Evolutionary conservation across 1,140 invertebrate species (phyloP).

Genomic region (Metopolophium dirhodum): DNA sequence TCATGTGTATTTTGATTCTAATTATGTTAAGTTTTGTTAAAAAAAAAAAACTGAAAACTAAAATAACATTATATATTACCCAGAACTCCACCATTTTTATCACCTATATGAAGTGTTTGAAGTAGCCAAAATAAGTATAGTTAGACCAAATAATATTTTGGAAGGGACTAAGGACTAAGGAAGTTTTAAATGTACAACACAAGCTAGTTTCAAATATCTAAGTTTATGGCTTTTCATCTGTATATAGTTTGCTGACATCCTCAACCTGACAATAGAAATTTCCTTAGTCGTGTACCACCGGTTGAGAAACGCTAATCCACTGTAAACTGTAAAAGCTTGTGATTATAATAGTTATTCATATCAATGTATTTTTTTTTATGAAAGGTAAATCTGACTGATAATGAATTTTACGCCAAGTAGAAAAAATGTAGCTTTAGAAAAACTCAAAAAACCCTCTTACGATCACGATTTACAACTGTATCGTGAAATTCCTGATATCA

Average conservation of each 20-base stretch:
- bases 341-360: no score
- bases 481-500: constrained; percentile 74
- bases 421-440: neutral
- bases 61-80: no score
- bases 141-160: no score
- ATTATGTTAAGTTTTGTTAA: no score
- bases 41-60: no score
- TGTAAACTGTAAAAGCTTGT: neutral
- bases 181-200: neutral
- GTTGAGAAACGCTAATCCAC: neutral
- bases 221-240: neutral
- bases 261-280: no score
- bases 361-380: neutral
- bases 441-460: constrained; percentile 63
- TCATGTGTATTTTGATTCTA: no score
- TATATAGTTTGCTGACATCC: neutral
- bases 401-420: constrained; percentile 52
- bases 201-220: neutral
- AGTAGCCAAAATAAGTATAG: no score
- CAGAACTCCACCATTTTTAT: no score
- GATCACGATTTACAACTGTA: constrained; percentile 82
- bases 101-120: no score
- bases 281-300: no score
- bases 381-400: neutral
- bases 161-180: neutral